These are phyloP conservation scores for Lepas anatifera DNA, from an alignment of 2,888 invertebrate genomes.

Conservation along the genomic window DNA sequence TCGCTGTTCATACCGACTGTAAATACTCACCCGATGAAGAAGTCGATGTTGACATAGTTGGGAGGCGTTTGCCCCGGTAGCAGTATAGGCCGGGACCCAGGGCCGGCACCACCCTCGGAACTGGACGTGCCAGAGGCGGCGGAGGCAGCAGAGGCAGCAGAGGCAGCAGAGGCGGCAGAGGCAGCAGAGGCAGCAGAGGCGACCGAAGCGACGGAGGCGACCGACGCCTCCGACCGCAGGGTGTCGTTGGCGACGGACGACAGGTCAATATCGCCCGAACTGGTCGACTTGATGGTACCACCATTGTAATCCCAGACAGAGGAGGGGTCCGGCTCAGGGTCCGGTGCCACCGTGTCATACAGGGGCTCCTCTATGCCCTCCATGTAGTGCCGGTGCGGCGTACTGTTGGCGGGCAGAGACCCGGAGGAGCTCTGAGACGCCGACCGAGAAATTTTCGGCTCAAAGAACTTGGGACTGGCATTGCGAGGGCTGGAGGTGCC, in stretches of 20 bases:
- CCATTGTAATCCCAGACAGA: conserved; percentile 24
- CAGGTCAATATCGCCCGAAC: conserved; percentile 20
- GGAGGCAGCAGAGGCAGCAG: conserved; percentile 20
- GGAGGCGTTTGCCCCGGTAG: conserved; percentile 36
- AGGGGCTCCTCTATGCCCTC: conserved; percentile 34
- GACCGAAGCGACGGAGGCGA: conserved; percentile 10
- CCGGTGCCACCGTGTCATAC: conserved; percentile 43
- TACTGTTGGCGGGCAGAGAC: neutral
- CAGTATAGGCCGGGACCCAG: conserved; percentile 16
- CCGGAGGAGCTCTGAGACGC: conserved; percentile 9
- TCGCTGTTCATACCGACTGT: too few relatives aligned
- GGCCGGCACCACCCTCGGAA: conserved; percentile 18
- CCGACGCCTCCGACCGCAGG: conserved; percentile 7
- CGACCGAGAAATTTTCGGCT: neutral
- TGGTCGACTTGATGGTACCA: conserved; percentile 25
- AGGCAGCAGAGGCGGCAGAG: conserved; percentile 17
- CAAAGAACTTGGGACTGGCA: conserved; percentile 6
- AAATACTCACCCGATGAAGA: conserved; percentile 48
- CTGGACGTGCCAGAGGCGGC: conserved; percentile 21
- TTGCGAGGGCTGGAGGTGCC: conserved; percentile 10
- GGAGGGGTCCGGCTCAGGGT: conserved; percentile 24
- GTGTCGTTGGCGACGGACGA: conserved; percentile 11
- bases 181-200: conserved; percentile 18
- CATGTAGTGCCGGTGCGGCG: conserved; percentile 1
- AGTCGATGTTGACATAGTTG: conserved; percentile 86